phyloP scores from a whole-genome alignment of 2,888 invertebrate genomes.

The Abrostola triplasia region DNA sequence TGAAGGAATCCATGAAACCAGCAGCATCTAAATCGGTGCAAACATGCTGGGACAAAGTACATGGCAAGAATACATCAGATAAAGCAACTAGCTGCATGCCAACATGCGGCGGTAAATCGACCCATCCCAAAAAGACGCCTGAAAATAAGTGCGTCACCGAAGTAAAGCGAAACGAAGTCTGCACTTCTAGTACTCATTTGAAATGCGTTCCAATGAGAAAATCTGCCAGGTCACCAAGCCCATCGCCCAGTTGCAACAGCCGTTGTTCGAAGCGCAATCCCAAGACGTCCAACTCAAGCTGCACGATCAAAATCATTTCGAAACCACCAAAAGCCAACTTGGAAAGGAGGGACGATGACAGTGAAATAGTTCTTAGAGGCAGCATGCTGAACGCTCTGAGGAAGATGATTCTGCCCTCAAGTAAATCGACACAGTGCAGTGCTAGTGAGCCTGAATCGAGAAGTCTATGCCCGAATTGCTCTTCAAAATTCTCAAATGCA shows the following conservation, averaged over 20 bases:
- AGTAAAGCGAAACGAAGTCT: not conserved
- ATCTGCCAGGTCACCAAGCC: not conserved
- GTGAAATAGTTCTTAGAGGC: slow-evolving; percentile 9
- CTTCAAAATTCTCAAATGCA: not conserved
- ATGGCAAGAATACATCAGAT: not conserved
- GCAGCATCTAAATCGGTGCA: slow-evolving; percentile 10
- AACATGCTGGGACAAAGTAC: not conserved
- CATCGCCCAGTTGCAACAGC: not conserved
- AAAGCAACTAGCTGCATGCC: slow-evolving; percentile 8
- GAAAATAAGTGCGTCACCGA: slow-evolving; percentile 3
- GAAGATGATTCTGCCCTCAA: slow-evolving; percentile 27
- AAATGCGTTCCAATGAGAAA: not conserved
- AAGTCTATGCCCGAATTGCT: slow-evolving; percentile 32
- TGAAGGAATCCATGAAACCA: not conserved
- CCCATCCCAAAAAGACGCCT: not conserved
- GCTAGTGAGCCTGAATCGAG: not conserved
- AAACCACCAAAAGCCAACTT: slow-evolving; percentile 18
- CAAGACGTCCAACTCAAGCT: slow-evolving; percentile 21
- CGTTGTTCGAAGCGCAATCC: not conserved
- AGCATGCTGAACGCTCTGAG: slow-evolving; percentile 30
- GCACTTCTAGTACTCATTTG: not conserved
- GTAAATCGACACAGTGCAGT: slow-evolving; percentile 5
- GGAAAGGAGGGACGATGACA: slow-evolving; percentile 10
- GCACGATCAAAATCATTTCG: slow-evolving; percentile 26
- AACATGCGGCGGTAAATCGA: not conserved